Evolutionary conservation across 2,888 invertebrate genomes (phyloP), one percentile per base, ranked within the genome.

Genomic region (Athrips mouffetella): DNA sequence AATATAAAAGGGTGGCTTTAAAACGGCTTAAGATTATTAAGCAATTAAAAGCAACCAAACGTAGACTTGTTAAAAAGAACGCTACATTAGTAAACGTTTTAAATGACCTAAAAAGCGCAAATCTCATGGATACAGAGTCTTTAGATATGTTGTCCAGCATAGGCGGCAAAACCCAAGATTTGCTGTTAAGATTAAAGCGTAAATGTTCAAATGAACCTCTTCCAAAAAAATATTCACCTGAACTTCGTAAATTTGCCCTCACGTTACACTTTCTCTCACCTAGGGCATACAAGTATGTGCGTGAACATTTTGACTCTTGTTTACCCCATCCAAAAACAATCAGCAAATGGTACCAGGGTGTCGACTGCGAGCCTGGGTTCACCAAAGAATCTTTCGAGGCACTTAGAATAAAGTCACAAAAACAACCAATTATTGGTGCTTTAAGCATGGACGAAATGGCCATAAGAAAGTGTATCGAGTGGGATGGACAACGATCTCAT

Each of bases 361-460:
- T 52, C 7, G 40, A 52, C 25, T 31, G 33, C 13, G 47, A 52
- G n/a, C 48, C 52, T 8, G 52, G 50, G 1, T 48, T 52, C 18
- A 41, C 29, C 4, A 13, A 40, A 11, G 53, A 50, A 50, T 48
- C 56, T n/a, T 52, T 56, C 40, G 29, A 30, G 3, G 35, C 52
- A 23, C 16, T 56, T 7, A 45, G 33, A 15, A 31, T 11, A 31
- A 44, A 25, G 8, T 41, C 37, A 15, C n/a, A 48, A 3, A 2
- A 20, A 21, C 20, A 30, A 16, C 31, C 31, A 6, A 11, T 31
- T 3, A 20, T 37, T 13, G 50, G 51, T 33, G 41, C 51, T 6
- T 7, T 53, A 15, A 45, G 42, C 4, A 29, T 53, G 2, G 53
- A 50, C 31, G 56, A 56, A 39, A 54, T 52, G 50, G 35, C 51